phyloP scores from a whole-genome alignment of 2,113 vertebrate species.

The Acrocephalus kingi region DNA sequence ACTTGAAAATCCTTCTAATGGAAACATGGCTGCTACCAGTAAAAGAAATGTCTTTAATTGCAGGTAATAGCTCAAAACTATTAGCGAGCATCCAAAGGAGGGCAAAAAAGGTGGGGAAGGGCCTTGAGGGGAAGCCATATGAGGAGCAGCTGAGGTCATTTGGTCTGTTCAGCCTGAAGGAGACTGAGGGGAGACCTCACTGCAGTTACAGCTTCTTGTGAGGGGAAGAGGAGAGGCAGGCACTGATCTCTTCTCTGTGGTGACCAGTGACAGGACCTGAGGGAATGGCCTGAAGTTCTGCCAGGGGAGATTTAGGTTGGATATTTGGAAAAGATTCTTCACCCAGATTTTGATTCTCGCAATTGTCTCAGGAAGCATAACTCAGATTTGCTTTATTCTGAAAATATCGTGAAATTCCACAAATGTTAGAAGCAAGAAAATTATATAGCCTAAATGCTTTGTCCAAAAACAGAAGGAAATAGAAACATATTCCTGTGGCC shows the following conservation, averaged over 20 bases:
- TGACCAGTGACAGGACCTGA: not conserved
- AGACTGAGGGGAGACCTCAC: not conserved
- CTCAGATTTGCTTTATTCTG: not conserved
- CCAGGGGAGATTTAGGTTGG: not conserved
- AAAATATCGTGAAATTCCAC: not conserved
- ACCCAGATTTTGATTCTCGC: not conserved
- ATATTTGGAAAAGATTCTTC: not conserved
- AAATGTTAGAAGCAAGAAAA: not conserved
- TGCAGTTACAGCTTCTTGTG: not conserved
- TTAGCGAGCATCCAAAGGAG: not conserved
- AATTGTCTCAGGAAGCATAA: not conserved
- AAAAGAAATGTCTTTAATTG: not conserved
- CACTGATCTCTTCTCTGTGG: not conserved
- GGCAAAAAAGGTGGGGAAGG: not conserved
- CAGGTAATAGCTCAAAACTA: not conserved
- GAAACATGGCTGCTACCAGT: not conserved
- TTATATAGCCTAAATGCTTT: not conserved
- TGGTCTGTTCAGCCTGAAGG: not conserved
- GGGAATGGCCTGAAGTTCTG: not conserved
- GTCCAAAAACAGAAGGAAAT: not conserved
- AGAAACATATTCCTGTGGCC: not conserved
- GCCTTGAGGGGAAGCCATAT: accelerated
- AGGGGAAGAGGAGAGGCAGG: not conserved
- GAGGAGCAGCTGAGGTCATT: accelerated
- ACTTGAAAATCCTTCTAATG: not conserved